A percentile compares a stretch with the other conserved stretches of the same genome.
Evolutionary conservation across 2,113 vertebrate species (phyloP).

Genomic region (Dendrocopos noguchii): DNA sequence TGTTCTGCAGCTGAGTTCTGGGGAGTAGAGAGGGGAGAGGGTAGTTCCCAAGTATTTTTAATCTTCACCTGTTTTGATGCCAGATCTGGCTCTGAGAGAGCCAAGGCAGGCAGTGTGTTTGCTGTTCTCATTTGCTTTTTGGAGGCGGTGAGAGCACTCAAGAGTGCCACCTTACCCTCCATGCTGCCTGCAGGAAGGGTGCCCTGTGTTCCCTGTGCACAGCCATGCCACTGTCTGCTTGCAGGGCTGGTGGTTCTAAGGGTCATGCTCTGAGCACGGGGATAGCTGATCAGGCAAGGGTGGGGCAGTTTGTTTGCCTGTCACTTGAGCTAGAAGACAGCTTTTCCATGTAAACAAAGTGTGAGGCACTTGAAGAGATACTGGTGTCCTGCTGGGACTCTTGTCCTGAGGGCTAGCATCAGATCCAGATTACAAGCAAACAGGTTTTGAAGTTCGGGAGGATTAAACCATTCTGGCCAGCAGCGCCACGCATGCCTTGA

Average conservation of each 20-base stretch:
- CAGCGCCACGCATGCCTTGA: neutral
- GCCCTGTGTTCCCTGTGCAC: neutral
- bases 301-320: neutral
- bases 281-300: fast-evolving
- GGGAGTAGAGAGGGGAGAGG: neutral
- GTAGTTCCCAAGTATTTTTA: neutral
- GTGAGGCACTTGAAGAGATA: neutral
- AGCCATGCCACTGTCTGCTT: neutral
- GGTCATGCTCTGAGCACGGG: neutral
- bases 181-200: neutral
- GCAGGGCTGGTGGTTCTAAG: neutral
- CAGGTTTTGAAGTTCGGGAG: neutral
- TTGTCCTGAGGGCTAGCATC: neutral
- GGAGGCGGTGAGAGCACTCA: neutral
- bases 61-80: neutral
- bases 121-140: neutral
- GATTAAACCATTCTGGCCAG: neutral
- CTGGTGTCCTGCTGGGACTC: neutral
- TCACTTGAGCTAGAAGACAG: neutral
- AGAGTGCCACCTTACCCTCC: fast-evolving
- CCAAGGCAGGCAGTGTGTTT: neutral
- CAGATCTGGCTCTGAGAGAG: neutral
- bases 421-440: neutral
- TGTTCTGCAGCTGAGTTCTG: neutral
- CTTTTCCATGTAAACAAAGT: neutral